A percentile compares a stretch with the other conserved stretches of the same genome.
These are phyloP conservation scores for Probaryconus sp. DNA, from an alignment of 1,140 invertebrate genomes.

Conservation along the genomic window DNA sequence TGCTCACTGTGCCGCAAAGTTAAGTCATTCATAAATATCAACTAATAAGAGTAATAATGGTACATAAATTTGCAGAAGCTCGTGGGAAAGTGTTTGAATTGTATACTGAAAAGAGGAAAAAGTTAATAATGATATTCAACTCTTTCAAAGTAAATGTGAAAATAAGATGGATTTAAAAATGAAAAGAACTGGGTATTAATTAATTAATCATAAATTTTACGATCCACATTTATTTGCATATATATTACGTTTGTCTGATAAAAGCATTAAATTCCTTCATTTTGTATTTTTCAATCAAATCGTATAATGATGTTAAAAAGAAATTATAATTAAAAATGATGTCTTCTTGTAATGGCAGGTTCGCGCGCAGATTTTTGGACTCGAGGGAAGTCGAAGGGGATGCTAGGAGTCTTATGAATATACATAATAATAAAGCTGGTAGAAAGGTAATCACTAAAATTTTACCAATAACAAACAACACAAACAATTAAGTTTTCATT, in stretches of 20 bases:
- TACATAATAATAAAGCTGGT: slow-evolving; percentile 97
- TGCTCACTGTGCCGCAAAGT: neutral
- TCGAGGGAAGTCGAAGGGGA: slow-evolving; percentile 89
- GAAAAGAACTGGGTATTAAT: too few relatives aligned
- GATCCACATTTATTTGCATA: slow-evolving; percentile 22
- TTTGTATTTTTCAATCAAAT: too few relatives aligned
- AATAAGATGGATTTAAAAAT: neutral
- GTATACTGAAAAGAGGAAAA: slow-evolving; percentile 9
- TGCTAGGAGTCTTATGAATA: slow-evolving; percentile 94
- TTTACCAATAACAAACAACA: slow-evolving; percentile 10
- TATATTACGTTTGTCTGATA: slow-evolving; percentile 10
- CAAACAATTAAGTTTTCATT: too few relatives aligned
- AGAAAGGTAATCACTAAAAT: slow-evolving; percentile 85
- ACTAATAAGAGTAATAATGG: slow-evolving; percentile 33
- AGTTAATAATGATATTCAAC: neutral
- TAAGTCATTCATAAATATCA: slow-evolving; percentile 31
- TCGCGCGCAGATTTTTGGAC: slow-evolving; percentile 90
- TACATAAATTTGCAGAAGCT: slow-evolving; percentile 23
- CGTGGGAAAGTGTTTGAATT: slow-evolving; percentile 18
- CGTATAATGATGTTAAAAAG: too few relatives aligned
- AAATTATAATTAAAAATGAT: neutral
- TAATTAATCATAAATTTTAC: too few relatives aligned
- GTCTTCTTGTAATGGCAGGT: slow-evolving; percentile 69
- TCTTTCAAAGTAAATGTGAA: too few relatives aligned
- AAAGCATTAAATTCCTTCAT: slow-evolving; percentile 2